phyloP scores from a whole-genome alignment of 2,888 invertebrate species.

The Zele albiditarsus region DNA sequence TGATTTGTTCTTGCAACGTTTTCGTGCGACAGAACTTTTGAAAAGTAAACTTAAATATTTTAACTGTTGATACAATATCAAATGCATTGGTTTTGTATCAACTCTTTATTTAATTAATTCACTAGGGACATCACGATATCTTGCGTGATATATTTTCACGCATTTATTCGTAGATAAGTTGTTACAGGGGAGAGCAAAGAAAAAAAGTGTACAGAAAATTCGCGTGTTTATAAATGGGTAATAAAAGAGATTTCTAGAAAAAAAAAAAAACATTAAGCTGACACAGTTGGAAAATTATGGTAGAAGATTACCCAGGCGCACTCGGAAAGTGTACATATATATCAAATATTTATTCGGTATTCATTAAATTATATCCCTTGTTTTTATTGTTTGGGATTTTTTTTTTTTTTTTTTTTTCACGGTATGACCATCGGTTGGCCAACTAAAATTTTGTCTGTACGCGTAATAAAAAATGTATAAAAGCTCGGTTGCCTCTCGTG shows the following conservation, averaged over 20 bases:
- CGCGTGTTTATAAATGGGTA: background rate
- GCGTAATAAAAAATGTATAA: background rate
- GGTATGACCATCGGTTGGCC: background rate
- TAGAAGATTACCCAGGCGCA: background rate
- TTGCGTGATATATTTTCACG: too few relatives aligned
- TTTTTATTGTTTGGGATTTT: background rate
- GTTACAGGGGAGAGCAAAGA: too few relatives aligned
- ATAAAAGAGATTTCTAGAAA: background rate
- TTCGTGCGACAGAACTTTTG: background rate
- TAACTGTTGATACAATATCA: too few relatives aligned
- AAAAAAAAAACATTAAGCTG: background rate
- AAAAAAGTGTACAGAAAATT: too few relatives aligned
- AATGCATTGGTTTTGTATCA: too few relatives aligned
- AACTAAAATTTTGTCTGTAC: slow-evolving; percentile 9
- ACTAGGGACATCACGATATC: too few relatives aligned
- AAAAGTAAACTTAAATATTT: too few relatives aligned
- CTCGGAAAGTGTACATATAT: background rate
- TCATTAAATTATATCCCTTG: background rate
- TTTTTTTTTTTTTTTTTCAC: background rate
- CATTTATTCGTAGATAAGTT: too few relatives aligned
- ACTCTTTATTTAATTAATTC: too few relatives aligned
- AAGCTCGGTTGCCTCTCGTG: background rate
- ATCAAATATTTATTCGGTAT: slow-evolving; percentile 3
- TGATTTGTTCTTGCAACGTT: slow-evolving; percentile 56
- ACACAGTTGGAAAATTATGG: background rate